Conservation (phyloP, 2,113 vertebrate species). For the Mormoops blainvillei region DNA sequence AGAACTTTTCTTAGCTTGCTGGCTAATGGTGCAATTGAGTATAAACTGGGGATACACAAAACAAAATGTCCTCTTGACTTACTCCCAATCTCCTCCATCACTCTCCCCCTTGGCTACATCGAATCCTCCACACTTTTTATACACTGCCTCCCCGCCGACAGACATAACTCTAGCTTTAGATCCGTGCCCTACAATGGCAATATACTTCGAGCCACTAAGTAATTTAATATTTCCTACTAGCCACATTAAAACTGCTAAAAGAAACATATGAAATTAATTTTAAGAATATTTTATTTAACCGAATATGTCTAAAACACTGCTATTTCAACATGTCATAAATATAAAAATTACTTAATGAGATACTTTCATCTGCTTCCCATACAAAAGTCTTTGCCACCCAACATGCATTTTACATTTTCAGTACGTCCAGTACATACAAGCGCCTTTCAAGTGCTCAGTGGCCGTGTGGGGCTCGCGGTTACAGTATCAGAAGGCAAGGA, state of each 20-base stretch:
- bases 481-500: background rate
- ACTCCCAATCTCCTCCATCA: background rate
- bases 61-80: background rate
- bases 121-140: background rate
- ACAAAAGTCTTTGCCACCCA: background rate
- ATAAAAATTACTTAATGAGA: background rate
- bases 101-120: background rate
- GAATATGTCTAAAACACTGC: background rate
- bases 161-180: background rate
- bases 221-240: background rate
- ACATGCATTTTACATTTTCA: background rate
- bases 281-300: constrained; percentile 19
- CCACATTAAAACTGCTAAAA: background rate
- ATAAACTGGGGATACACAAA: background rate
- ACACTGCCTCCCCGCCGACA: background rate
- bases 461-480: background rate
- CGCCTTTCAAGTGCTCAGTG: background rate
- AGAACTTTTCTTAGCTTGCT: background rate
- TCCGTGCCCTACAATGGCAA: background rate
- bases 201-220: background rate
- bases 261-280: background rate
- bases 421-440: background rate
- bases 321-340: background rate
- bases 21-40: background rate
- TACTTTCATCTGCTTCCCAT: background rate